Percentiles rank a stretch among this genome's conserved stretches.
These are phyloP conservation scores for Dysidea cf. avara DNA, from an alignment of 37 sponge, comb jelly and placozoan species.

Conservation along the genomic window DNA sequence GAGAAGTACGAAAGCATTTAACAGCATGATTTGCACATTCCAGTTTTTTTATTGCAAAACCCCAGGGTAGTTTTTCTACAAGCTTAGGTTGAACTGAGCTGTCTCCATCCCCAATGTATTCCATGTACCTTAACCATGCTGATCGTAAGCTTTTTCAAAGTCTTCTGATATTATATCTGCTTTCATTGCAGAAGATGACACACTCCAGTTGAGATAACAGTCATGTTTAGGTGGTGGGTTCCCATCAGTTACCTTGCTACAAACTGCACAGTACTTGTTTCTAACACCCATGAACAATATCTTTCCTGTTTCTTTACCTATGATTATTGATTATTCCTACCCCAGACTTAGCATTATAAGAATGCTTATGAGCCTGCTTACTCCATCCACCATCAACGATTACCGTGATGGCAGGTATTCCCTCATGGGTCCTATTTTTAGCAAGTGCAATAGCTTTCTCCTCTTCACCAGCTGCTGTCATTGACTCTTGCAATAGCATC, in stretches of 20 bases:
- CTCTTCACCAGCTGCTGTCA: neutral
- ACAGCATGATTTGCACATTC: conserved; percentile 28
- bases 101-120: too few species aligned
- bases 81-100: conserved; percentile 2
- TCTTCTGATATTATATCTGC: conserved; percentile 21
- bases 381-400: too few species aligned
- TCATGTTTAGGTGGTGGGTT: conserved; percentile 9
- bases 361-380: conserved; percentile 21
- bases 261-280: too few species aligned
- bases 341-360: conserved; percentile 1
- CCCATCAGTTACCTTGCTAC: too few species aligned
- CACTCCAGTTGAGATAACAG: too few species aligned
- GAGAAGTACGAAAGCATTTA: conserved; percentile 10
- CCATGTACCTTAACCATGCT: conserved; percentile 3
- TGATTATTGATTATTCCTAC: too few species aligned
- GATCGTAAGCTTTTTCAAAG: neutral
- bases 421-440: too few species aligned
- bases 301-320: too few species aligned
- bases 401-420: conserved; percentile 31
- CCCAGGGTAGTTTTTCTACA: neutral
- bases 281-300: too few species aligned
- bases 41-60: conserved; percentile 1
- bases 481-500: too few species aligned
- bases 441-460: conserved; percentile 2
- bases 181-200: conserved; percentile 27